phyloP scores from a whole-genome alignment of 2,113 vertebrate species.

The Heteronetta atricapilla region DNA sequence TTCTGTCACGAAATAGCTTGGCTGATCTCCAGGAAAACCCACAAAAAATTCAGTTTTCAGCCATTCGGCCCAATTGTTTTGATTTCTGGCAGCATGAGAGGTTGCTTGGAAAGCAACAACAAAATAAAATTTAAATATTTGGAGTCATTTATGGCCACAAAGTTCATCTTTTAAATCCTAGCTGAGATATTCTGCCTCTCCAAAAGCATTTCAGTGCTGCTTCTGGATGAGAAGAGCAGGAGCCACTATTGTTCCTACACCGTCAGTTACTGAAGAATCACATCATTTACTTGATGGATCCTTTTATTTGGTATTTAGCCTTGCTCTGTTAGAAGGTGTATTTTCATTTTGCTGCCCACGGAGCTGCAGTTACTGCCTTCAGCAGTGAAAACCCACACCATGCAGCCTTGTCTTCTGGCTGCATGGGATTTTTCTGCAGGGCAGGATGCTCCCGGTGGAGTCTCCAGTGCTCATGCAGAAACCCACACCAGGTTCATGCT shows the following conservation, averaged over 20 bases:
- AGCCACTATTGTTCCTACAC: background rate
- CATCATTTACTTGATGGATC: background rate
- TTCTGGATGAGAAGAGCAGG: background rate
- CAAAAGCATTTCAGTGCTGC: background rate
- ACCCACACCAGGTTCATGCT: background rate
- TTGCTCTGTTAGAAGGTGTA: background rate
- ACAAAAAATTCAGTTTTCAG: background rate
- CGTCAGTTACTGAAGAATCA: background rate
- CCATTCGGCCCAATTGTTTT: background rate
- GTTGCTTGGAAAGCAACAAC: background rate
- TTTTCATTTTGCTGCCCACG: background rate
- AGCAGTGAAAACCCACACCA: background rate
- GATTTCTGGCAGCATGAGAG: background rate
- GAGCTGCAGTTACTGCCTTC: background rate
- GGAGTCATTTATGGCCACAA: background rate
- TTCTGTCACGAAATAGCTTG: background rate
- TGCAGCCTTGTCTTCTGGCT: background rate
- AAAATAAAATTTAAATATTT: background rate
- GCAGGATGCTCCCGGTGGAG: background rate
- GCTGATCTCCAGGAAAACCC: background rate
- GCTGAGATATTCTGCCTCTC: background rate
- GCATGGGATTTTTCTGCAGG: background rate
- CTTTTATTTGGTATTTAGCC: background rate
- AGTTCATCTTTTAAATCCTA: background rate
- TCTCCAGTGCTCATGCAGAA: background rate